Evolutionary conservation across 2,113 vertebrate species (phyloP), one percentile per base, ranked within the genome.

Genomic region (Grus americana): DNA sequence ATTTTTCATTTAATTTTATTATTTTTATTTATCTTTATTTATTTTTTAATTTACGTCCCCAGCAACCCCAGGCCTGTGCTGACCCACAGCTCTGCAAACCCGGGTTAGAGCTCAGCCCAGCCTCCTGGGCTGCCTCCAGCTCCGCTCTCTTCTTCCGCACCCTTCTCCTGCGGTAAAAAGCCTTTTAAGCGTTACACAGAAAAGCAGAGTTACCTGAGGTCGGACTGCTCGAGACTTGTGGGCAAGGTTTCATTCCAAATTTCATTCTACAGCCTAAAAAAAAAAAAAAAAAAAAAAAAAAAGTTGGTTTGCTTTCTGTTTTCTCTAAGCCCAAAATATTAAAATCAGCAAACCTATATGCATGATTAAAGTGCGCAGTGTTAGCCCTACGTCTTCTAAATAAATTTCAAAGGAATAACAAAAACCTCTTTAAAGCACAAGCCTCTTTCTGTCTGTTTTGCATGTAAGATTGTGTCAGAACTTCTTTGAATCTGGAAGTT

Each of bases 401-500:
- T 30, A 70, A 26, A 74, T 94, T 86, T 90, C 88, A 80, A 66
- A 94, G 75, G 80, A 90, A 49, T 23, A 85, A 90, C 90, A 81
- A 79, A 84, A 70, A 29, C 57, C 49, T 84, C 61, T 75, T 79
- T 42, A 50, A 63, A 89, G 79, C 78, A 23, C 17, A 9, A 90
- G 83, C 82, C 50, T 76, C 89, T 81, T 30, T 63, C 84, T 67
- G 61, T 10, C 80, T 76, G 62, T 44, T 91, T 55, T 46, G 65
- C 85, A 38, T 29, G 50, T 34, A 7, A 72, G 80, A 66, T 34
- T 16, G 19, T n/a, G 91, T 24, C 91, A 65, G 59, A 42, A 75
- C 66, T 92, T 68, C 79, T 74, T 5, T 44, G 84, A 9, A 66
- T 92, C 95, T 94, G 86, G 93, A 95, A 94, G 88, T 88, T 93